Evolutionary conservation across 2,888 invertebrate genomes (phyloP), one percentile per base, ranked within the genome.

Genomic region (Lepetodrilus schrolli): DNA sequence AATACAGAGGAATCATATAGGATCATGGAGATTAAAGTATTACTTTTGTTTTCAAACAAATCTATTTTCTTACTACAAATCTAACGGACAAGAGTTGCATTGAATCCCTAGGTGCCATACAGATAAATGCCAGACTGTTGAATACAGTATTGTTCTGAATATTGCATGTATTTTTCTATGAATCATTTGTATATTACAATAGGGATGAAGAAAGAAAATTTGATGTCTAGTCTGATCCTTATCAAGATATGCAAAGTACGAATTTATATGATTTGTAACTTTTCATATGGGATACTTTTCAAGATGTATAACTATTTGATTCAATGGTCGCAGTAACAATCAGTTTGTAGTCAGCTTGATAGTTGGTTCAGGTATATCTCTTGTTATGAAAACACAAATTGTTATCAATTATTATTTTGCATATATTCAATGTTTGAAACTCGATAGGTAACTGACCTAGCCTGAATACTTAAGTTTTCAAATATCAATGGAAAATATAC

Each of bases 41-140:
- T 58, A 58, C 30, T 58, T 48, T n/a, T 30, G 30, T 26, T 26
- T 1, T 23, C 23, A 58, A 58, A 58, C 58, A 58, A 58, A 58
- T 58, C 58, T 58, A 58, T 58, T 58, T 58, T 58, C 58, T 58
- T 58, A 58, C 58, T 34, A 43, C n/a, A 43, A 51, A 58, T 26
- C 58, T 30, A 34, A 23, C 10, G 17, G 30, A 58, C 30, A 26
- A 7, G 13, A 48, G 17, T 21, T 20, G 21, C 48, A n/a, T 48
- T 48, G 48, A 58, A 23, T 58, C 58, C 58, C 30, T 58, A 58
- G 58, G 58, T 58, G 58, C 58, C 58, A 26, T 58, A 58, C 34
- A 34, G 17, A 20, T 26, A 30, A 58, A 58, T 58, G 23, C 58
- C 58, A 8, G n/a, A 58, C 58, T 58, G 58, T 58, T 58, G 58